Evolutionary conservation across 2,113 vertebrate species (phyloP).

Genomic region (Perccottus glenii): DNA sequence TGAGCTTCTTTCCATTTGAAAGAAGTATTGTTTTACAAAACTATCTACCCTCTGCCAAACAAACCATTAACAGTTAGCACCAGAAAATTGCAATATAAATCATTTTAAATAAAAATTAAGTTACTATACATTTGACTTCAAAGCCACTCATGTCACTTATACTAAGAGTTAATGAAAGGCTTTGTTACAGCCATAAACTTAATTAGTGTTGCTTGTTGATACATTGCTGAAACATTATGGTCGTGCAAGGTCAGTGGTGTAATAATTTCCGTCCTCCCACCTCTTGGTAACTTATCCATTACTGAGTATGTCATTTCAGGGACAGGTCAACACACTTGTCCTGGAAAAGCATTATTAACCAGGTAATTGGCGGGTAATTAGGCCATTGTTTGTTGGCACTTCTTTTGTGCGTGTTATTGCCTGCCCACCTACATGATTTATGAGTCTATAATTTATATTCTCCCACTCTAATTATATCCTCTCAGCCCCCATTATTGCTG

Average conservation of each 20-base stretch:
- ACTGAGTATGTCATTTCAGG: slow-evolving; percentile 9
- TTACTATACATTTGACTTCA: too few relatives aligned
- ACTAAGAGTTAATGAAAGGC: not conserved
- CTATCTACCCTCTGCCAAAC: too few relatives aligned
- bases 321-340: slow-evolving; percentile 43
- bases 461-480: slow-evolving; percentile 56
- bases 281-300: slow-evolving; percentile 20
- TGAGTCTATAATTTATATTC: slow-evolving; percentile 62
- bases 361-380: slow-evolving; percentile 68
- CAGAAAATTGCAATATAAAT: too few relatives aligned
- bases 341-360: slow-evolving; percentile 63
- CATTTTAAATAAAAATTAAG: too few relatives aligned
- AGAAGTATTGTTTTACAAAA: too few relatives aligned
- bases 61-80: too few relatives aligned
- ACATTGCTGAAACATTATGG: not conserved
- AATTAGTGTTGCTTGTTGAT: not conserved
- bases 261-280: not conserved
- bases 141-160: not conserved
- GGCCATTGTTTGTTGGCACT: slow-evolving; percentile 62
- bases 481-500: slow-evolving; percentile 39
- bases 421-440: slow-evolving; percentile 63
- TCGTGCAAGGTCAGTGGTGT: not conserved
- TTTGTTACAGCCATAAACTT: not conserved
- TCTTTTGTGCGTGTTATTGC: slow-evolving; percentile 45
- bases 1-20: too few relatives aligned